These are phyloP conservation scores for zebrafish (Danio rerio) DNA, from an alignment of 2,113 vertebrate genomes.

Conservation along the genomic window DNA sequence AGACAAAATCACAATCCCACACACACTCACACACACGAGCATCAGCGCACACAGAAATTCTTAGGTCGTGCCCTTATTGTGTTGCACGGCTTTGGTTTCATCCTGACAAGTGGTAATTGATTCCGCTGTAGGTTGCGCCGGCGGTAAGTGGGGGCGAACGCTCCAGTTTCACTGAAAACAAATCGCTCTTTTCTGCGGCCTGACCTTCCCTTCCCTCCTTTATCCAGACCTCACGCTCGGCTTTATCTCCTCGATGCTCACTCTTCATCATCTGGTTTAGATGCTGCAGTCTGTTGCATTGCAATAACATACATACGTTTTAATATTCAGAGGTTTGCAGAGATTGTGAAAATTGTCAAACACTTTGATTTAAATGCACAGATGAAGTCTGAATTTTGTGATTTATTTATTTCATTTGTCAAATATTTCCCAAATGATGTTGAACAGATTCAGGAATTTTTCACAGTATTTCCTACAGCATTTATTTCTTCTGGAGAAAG, in stretches of 20 bases:
- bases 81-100: slow-evolving; percentile 87
- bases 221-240: slow-evolving; percentile 56
- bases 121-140: slow-evolving; percentile 89
- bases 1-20: slow-evolving; percentile 29
- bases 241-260: slow-evolving; percentile 39
- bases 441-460: too few relatives aligned
- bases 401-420: too few relatives aligned
- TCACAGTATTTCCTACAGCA: too few relatives aligned
- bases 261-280: slow-evolving; percentile 1
- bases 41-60: slow-evolving; percentile 48
- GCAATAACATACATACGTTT: too few relatives aligned
- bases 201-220: slow-evolving; percentile 61
- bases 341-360: too few relatives aligned
- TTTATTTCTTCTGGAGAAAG: too few relatives aligned
- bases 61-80: slow-evolving; percentile 90
- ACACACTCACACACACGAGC: slow-evolving; percentile 47
- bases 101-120: slow-evolving; percentile 99
- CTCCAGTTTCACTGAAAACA: slow-evolving; percentile 99
- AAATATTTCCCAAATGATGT: too few relatives aligned
- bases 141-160: slow-evolving; percentile 87
- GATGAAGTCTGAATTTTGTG: too few relatives aligned
- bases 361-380: too few relatives aligned
- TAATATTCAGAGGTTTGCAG: too few relatives aligned
- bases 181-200: slow-evolving; percentile 84
- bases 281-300: too few relatives aligned